Percentiles rank a stretch among this genome's conserved stretches.
Evolutionary conservation across 2,113 vertebrate species (phyloP).

Genomic region (Brienomyrus brachyistius): DNA sequence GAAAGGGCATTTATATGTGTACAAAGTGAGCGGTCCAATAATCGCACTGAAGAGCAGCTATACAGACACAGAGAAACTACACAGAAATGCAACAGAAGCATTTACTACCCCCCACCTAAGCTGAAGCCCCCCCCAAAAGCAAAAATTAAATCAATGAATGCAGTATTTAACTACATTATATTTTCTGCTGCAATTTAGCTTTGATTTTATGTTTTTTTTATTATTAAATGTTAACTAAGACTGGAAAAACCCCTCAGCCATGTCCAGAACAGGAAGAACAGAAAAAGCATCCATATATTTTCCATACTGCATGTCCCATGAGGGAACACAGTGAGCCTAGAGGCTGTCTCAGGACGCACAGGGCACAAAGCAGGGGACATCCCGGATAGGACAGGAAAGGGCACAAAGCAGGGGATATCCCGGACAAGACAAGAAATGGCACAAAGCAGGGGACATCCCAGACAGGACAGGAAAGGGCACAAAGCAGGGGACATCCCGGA

Average conservation of each 20-base stretch:
- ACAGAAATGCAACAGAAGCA: not conserved
- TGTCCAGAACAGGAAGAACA: not conserved
- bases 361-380: not conserved
- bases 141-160: not conserved
- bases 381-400: not conserved
- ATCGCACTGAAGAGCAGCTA: not conserved
- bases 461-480: no score
- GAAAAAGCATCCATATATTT: not conserved
- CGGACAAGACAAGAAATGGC: no score
- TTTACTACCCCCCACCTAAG: not conserved
- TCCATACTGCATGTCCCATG: not conserved
- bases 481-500: no score
- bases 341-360: not conserved
- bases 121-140: not conserved
- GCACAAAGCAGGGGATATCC: not conserved
- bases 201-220: not conserved
- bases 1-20: not conserved
- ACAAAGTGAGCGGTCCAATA: not conserved
- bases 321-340: not conserved
- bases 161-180: not conserved
- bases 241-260: not conserved
- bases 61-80: not conserved
- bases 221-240: not conserved
- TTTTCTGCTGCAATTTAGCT: not conserved
- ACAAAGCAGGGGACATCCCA: no score